phyloP scores from a whole-genome alignment of 64 coral and sea anemone genomes.

The Montipora foliosa region DNA sequence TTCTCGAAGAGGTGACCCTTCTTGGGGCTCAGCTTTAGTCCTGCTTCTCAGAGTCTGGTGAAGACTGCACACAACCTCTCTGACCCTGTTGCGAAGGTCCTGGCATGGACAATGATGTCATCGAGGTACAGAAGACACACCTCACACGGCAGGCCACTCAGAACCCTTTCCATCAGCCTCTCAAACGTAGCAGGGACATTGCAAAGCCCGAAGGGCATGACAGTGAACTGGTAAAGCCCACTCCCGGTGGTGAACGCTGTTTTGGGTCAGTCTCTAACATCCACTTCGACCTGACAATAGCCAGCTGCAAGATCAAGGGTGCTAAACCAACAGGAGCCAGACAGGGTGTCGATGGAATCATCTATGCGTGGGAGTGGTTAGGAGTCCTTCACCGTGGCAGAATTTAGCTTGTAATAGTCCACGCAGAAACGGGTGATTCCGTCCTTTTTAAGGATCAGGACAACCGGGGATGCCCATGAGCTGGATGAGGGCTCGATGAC shows the following conservation, averaged over 20 bases:
- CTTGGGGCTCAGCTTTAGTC: constrained; percentile 48
- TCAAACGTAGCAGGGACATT: constrained; percentile 17
- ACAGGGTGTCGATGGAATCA: background rate
- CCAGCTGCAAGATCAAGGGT: background rate
- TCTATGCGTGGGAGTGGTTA: background rate
- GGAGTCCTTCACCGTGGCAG: background rate
- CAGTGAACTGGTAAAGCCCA: constrained; percentile 57
- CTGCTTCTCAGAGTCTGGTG: constrained; percentile 8
- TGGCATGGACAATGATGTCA: constrained; percentile 34
- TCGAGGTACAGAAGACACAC: constrained; percentile 37
- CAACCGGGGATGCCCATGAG: constrained; percentile 29
- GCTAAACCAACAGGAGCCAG: background rate
- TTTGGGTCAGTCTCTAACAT: background rate
- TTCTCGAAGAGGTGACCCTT: constrained; percentile 39
- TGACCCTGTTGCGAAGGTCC: constrained; percentile 21
- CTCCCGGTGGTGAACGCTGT: background rate
- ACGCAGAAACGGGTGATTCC: constrained; percentile 29
- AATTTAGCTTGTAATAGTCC: constrained; percentile 38
- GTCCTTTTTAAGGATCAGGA: constrained; percentile 42
- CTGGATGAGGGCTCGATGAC: constrained; percentile 15
- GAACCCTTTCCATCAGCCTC: constrained; percentile 62
- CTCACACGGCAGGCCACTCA: constrained; percentile 26
- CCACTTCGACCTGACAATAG: background rate
- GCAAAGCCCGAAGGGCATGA: constrained; percentile 49
- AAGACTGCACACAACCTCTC: constrained; percentile 14